A percentile compares a stretch with the other conserved stretches of the same genome.
Evolutionary conservation across 2,113 vertebrate genomes (phyloP).

Genomic region (Melanostigma gelatinosum): DNA sequence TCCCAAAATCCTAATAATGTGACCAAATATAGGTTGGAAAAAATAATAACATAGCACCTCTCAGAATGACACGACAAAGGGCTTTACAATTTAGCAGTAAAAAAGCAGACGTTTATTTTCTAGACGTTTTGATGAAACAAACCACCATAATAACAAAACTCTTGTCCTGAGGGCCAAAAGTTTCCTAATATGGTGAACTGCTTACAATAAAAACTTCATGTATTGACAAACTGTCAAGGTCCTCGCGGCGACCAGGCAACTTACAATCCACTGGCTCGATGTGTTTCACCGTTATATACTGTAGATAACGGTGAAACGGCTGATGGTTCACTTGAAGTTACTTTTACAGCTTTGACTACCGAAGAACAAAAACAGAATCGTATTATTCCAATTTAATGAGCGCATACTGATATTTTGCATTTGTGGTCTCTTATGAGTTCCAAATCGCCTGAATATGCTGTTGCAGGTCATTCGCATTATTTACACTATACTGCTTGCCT

Average conservation of each 20-base stretch:
- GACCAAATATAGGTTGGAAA: background rate
- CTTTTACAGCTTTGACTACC: background rate
- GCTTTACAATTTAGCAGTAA: constrained; percentile 19
- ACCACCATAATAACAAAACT: constrained; percentile 28
- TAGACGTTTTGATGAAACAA: constrained; percentile 41
- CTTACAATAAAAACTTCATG: constrained; percentile 56
- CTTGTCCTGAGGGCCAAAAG: constrained; percentile 43
- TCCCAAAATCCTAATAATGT: background rate
- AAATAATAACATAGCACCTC: background rate
- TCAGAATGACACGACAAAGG: background rate
- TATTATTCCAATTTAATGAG: constrained; percentile 1
- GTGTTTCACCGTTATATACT: constrained; percentile 12
- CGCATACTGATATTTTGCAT: background rate
- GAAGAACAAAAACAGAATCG: background rate
- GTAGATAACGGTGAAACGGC: constrained; percentile 10
- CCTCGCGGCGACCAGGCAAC: constrained; percentile 31
- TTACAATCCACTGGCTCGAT: constrained; percentile 52
- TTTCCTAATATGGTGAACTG: constrained; percentile 50
- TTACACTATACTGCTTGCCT: constrained; percentile 10
- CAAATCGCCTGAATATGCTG: constrained; percentile 15
- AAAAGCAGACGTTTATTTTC: constrained; percentile 15
- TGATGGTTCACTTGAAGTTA: background rate
- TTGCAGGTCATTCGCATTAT: constrained; percentile 14
- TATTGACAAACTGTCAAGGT: constrained; percentile 67
- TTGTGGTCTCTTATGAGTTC: background rate